Evolutionary conservation across 2,888 invertebrate genomes (phyloP).

Genomic region (Agrilus mali): DNA sequence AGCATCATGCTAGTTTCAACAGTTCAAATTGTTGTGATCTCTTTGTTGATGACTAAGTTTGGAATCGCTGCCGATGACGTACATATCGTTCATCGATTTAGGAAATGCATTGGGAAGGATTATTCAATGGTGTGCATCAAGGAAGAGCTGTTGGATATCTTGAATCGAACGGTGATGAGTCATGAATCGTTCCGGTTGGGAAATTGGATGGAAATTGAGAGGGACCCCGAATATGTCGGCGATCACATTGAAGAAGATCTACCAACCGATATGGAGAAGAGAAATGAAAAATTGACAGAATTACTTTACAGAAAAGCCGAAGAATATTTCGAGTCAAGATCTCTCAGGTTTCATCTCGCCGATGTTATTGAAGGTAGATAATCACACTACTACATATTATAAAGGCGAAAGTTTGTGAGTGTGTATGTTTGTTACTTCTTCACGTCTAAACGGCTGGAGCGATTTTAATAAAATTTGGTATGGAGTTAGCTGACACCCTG

Average conservation of each 20-base stretch:
- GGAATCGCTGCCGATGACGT: constrained; percentile 1
- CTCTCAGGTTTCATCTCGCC: constrained; percentile 31
- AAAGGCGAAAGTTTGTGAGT: too few species aligned
- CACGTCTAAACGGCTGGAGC: too few species aligned
- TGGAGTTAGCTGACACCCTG: too few species aligned
- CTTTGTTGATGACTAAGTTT: too few species aligned
- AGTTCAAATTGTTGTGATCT: too few species aligned
- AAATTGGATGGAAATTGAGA: constrained; percentile 27
- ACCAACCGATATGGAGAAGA: constrained; percentile 40
- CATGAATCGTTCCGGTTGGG: constrained; percentile 27
- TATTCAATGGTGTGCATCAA: constrained; percentile 33
- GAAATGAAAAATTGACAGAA: constrained; percentile 37
- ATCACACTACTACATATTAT: too few species aligned
- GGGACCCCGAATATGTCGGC: constrained; percentile 26
- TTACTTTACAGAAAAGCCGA: constrained; percentile 30
- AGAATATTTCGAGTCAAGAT: constrained; percentile 33
- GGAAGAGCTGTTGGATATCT: constrained; percentile 27
- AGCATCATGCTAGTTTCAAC: too few species aligned
- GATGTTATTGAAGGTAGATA: constrained; percentile 28
- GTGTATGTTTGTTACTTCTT: too few species aligned
- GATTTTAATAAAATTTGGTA: too few species aligned
- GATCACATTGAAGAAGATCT: constrained; percentile 33
- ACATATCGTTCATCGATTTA: constrained; percentile 9
- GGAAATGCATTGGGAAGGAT: constrained; percentile 27
- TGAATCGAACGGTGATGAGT: constrained; percentile 33